Evolutionary conservation across 2,888 invertebrate species (phyloP).

Genomic region (Drosophila multiciliata): DNA sequence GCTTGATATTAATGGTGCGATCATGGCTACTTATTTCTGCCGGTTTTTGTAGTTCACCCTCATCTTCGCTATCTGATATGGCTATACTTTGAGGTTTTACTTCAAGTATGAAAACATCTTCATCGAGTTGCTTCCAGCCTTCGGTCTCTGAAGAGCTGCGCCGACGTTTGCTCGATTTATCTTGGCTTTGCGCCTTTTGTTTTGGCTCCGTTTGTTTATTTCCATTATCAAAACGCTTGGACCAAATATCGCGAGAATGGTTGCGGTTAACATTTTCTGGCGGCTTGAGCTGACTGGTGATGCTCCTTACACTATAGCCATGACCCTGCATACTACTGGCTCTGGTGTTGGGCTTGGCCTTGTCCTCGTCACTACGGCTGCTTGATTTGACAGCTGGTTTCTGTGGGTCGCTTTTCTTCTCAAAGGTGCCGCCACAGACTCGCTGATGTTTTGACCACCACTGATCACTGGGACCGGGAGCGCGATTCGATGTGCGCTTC

Average conservation of each 20-base stretch:
- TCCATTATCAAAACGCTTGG: slow-evolving; percentile 66
- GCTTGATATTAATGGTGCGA: slow-evolving; percentile 79
- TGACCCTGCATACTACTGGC: slow-evolving; percentile 50
- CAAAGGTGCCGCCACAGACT: slow-evolving; percentile 93
- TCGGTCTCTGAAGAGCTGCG: slow-evolving; percentile 42
- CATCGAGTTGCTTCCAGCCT: slow-evolving; percentile 71
- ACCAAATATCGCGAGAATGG: slow-evolving; percentile 80
- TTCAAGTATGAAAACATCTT: slow-evolving; percentile 80
- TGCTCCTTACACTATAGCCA: slow-evolving; percentile 63
- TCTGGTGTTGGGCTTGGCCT: not conserved
- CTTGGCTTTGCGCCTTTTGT: not conserved
- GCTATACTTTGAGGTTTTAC: slow-evolving; percentile 53
- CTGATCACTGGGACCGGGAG: slow-evolving; percentile 92
- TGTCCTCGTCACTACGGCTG: slow-evolving; percentile 25
- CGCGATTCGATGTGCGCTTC: slow-evolving; percentile 93
- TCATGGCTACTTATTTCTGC: slow-evolving; percentile 60
- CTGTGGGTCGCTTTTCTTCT: slow-evolving; percentile 92
- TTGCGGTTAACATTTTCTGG: slow-evolving; percentile 56
- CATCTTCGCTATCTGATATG: slow-evolving; percentile 71
- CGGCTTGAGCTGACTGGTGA: not conserved
- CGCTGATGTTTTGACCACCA: slow-evolving; percentile 94
- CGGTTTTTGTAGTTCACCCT: not conserved
- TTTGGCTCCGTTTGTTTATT: not conserved
- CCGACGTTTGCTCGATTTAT: slow-evolving; percentile 59
- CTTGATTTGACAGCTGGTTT: slow-evolving; percentile 23